Percentiles rank a stretch among this genome's conserved stretches.
Evolutionary conservation across 2,113 vertebrate genomes (phyloP).

Genomic region (Oryzias celebensis): DNA sequence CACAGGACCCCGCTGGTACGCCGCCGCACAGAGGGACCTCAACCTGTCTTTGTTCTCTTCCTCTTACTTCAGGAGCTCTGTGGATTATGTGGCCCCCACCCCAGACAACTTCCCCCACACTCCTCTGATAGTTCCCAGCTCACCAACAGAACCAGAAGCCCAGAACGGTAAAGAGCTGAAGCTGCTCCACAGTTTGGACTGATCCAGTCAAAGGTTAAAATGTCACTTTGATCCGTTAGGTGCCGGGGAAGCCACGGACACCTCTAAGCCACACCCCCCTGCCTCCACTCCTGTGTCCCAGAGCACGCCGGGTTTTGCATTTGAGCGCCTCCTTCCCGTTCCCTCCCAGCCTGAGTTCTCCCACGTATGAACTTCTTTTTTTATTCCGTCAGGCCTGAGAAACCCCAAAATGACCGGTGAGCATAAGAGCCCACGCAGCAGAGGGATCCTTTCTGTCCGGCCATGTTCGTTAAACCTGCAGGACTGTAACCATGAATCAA

Average conservation of each 20-base stretch:
- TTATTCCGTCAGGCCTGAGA: not conserved
- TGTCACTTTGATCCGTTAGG: slow-evolving; percentile 12
- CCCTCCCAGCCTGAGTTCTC: slow-evolving; percentile 93
- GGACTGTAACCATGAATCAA: too few relatives aligned
- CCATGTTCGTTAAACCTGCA: too few relatives aligned
- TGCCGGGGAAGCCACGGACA: slow-evolving; percentile 79
- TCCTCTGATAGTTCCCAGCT: slow-evolving; percentile 85
- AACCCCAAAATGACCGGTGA: too few relatives aligned
- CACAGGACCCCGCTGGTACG: not conserved
- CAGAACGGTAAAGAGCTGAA: slow-evolving; percentile 66
- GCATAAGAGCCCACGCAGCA: too few relatives aligned
- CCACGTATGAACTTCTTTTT: slow-evolving; percentile 79
- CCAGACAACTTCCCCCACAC: slow-evolving; percentile 75
- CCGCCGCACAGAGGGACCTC: not conserved
- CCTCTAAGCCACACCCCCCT: slow-evolving; percentile 66
- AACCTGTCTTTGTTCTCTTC: not conserved
- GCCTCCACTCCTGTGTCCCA: slow-evolving; percentile 85
- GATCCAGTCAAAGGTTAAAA: not conserved
- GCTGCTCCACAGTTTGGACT: not conserved
- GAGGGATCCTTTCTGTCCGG: too few relatives aligned
- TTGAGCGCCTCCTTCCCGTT: slow-evolving; percentile 75
- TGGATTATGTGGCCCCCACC: slow-evolving; percentile 79
- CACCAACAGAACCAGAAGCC: slow-evolving; percentile 84
- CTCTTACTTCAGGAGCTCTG: slow-evolving; percentile 77
- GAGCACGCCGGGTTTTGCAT: slow-evolving; percentile 75